phyloP scores from a whole-genome alignment of 2,113 vertebrate species.

The Rhadina sibilatrix region DNA sequence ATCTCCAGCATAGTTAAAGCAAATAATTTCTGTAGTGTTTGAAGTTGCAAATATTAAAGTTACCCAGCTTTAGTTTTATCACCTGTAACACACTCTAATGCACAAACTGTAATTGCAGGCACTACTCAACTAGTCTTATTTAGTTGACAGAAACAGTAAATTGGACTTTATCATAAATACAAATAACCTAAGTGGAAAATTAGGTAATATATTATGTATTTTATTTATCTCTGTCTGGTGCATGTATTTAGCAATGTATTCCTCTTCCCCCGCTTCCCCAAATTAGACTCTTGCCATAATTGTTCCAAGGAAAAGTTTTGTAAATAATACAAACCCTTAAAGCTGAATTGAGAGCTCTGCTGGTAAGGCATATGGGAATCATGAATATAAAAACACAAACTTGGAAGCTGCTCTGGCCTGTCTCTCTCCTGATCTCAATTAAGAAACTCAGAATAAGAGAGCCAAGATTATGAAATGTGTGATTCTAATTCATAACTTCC shows the following conservation, averaged over 20 bases:
- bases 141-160: background rate
- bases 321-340: background rate
- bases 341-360: background rate
- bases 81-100: background rate
- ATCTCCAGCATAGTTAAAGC: slow-evolving; percentile 5
- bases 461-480: background rate
- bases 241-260: background rate
- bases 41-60: background rate
- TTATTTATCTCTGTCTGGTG: background rate
- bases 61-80: background rate
- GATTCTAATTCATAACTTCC: background rate
- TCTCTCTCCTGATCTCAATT: background rate
- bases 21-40: background rate
- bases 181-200: background rate
- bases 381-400: background rate
- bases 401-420: background rate
- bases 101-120: background rate
- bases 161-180: background rate
- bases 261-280: fast-evolving
- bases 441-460: background rate
- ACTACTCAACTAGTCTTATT: background rate
- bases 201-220: background rate
- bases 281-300: background rate
- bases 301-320: background rate
- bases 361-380: background rate